phyloP scores from a whole-genome alignment of 2,888 invertebrate genomes.

The Scrobipalpa costella region DNA sequence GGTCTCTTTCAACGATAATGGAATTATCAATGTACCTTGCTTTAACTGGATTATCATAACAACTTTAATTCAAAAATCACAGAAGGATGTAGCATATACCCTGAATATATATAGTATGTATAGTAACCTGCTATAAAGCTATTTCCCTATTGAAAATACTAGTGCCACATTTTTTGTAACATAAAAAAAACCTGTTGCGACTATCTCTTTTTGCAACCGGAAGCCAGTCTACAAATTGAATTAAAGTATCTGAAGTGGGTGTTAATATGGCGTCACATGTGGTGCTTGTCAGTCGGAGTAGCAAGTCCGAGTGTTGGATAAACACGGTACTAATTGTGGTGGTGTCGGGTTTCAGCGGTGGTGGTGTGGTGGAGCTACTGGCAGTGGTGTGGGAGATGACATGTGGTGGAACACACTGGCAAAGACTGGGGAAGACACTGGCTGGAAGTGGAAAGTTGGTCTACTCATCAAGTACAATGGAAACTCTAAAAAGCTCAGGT shows the following conservation, averaged over 20 bases:
- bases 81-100: no score
- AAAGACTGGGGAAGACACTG: no score
- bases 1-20: no score
- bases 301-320: constrained; percentile 28
- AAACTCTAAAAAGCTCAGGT: no score
- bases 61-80: no score
- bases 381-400: background rate
- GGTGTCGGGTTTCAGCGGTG: constrained; percentile 39
- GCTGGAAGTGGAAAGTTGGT: background rate
- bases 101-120: no score
- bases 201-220: background rate
- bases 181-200: background rate
- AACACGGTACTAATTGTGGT: constrained; percentile 39
- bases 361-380: background rate
- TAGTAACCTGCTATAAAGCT: no score
- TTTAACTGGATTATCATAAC: no score
- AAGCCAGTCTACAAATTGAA: constrained; percentile 6
- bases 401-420: background rate
- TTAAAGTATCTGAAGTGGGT: constrained; percentile 22
- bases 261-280: constrained; percentile 24
- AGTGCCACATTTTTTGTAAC: no score
- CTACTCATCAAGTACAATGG: no score
- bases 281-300: constrained; percentile 25
- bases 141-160: no score
- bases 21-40: no score